phyloP scores from a whole-genome alignment of 2,888 invertebrate species.

The Oasisia sp. region DNA sequence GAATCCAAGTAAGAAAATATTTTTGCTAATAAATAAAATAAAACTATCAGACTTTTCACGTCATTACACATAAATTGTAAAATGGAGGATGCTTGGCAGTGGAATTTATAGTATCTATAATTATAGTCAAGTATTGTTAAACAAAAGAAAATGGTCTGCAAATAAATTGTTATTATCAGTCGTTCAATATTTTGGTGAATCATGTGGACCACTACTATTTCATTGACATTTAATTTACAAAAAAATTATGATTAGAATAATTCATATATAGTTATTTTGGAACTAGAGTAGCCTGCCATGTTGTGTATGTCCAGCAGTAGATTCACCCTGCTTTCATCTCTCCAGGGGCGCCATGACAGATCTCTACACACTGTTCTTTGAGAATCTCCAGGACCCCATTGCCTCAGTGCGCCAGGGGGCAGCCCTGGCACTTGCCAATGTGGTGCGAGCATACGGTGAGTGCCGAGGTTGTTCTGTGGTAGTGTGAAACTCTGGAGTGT shows the following conservation, averaged over 20 bases:
- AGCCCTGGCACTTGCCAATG: slow-evolving; percentile 68
- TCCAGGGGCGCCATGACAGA: slow-evolving; percentile 50
- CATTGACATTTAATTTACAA: neutral
- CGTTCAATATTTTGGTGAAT: neutral
- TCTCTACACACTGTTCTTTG: slow-evolving; percentile 67
- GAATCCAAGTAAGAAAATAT: slow-evolving; percentile 62
- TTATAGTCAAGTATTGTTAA: neutral
- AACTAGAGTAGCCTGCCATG: neutral
- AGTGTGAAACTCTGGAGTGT: neutral
- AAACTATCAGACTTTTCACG: neutral
- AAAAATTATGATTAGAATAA: neutral
- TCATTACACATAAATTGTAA: neutral
- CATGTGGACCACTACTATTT: neutral
- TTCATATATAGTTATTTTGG: neutral
- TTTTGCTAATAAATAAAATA: neutral
- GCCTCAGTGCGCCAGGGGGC: slow-evolving; percentile 71
- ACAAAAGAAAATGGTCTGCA: neutral
- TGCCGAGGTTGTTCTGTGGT: neutral
- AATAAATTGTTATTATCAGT: neutral
- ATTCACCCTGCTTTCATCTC: slow-evolving; percentile 36
- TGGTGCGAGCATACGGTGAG: slow-evolving; percentile 64
- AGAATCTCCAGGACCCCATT: slow-evolving; percentile 69
- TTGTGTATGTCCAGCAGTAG: neutral
- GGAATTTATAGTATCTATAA: neutral
- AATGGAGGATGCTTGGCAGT: neutral